phyloP scores from a whole-genome alignment of 2,797 vertebrate genomes.

The Phrynocephalus guinanensis region DNA sequence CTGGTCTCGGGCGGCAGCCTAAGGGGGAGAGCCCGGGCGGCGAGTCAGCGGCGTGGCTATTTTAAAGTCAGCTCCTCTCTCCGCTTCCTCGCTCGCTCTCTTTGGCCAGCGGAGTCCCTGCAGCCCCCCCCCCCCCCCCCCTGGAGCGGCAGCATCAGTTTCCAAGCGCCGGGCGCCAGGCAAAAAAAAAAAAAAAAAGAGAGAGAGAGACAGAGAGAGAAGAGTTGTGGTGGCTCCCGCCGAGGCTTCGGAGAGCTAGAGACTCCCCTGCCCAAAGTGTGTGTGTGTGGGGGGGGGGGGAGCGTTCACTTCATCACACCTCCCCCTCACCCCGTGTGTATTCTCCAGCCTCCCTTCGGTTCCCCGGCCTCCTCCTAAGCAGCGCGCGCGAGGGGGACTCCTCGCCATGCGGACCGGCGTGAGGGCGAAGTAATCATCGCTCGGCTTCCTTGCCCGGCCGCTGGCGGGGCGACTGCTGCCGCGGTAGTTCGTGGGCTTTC shows the following conservation, averaged over 20 bases:
- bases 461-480: conserved; percentile 25
- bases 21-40: background rate
- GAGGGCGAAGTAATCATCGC: background rate
- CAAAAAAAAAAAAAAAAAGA: background rate
- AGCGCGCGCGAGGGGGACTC: no score
- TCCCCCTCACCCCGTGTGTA: no score
- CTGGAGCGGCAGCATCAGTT: conserved; percentile 1
- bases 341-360: background rate
- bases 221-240: background rate
- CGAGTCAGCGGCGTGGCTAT: conserved; percentile 14
- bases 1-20: background rate
- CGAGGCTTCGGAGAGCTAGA: background rate
- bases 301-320: no score
- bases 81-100: background rate
- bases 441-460: conserved; percentile 33
- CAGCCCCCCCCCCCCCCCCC: background rate
- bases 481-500: conserved; percentile 8
- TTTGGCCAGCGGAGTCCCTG: conserved; percentile 12
- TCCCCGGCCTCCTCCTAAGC: no score
- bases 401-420: no score
- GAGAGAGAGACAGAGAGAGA: background rate
- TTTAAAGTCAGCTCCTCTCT: conserved; percentile 29
- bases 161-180: background rate
- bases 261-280: background rate
- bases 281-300: no score